Percentiles rank a stretch among this genome's conserved stretches.
These are phyloP conservation scores for Upupa epops DNA, from an alignment of 2,113 vertebrate genomes.

Conservation along the genomic window DNA sequence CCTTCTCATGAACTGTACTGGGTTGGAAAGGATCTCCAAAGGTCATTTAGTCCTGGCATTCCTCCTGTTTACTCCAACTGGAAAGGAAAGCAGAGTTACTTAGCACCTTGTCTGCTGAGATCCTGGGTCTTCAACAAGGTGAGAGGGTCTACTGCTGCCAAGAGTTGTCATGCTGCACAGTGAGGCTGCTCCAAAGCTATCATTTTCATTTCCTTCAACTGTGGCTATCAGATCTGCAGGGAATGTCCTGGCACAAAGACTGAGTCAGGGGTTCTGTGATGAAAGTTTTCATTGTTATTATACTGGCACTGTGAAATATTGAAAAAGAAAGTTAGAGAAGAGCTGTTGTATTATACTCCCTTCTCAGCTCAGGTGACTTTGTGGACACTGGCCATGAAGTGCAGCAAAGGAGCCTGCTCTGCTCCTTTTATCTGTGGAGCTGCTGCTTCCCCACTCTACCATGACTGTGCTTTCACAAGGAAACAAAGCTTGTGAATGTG, in stretches of 20 bases:
- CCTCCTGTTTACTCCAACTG: fast-evolving
- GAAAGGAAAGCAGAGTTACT: neutral
- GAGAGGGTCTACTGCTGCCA: neutral
- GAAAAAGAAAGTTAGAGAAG: neutral
- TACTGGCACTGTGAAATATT: neutral
- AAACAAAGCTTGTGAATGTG: neutral
- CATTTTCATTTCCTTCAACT: neutral
- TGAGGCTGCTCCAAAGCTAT: neutral
- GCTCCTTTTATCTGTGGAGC: neutral
- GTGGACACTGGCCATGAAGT: neutral
- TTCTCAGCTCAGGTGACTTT: neutral
- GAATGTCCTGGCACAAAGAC: neutral
- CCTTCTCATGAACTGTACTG: fast-evolving
- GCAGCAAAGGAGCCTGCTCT: neutral
- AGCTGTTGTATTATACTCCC: neutral
- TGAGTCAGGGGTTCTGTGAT: neutral
- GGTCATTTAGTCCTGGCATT: neutral
- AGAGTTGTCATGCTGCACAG: neutral
- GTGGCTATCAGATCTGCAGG: neutral
- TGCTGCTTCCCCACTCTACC: neutral
- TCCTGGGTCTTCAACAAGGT: neutral
- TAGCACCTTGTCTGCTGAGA: neutral
- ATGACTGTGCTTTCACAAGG: fast-evolving
- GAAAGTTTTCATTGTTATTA: neutral
- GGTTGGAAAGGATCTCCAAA: too few relatives aligned